Evolutionary conservation across 1,140 invertebrate genomes (phyloP).

Genomic region (Drosophila quadrilineata): DNA sequence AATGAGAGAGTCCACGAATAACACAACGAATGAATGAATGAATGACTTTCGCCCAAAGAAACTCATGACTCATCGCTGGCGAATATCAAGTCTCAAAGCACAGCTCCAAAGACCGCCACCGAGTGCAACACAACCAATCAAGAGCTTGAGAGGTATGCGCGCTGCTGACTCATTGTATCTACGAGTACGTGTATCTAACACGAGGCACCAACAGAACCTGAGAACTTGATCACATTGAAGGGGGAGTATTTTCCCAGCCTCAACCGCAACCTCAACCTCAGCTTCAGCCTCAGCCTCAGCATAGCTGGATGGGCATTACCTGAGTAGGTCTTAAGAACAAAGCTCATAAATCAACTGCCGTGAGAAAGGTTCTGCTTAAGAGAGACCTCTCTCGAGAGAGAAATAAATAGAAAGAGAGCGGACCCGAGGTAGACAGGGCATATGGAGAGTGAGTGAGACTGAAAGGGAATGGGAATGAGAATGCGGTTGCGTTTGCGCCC

Average conservation of each 20-base stretch:
- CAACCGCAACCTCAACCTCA: too few species aligned
- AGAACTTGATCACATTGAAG: too few species aligned
- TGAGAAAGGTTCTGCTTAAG: conserved; percentile 4
- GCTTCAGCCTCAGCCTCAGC: too few species aligned
- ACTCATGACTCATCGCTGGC: conserved; percentile 37
- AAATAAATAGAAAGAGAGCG: too few species aligned
- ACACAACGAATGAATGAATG: not conserved
- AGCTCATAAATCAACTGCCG: not conserved
- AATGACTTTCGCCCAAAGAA: conserved; percentile 54
- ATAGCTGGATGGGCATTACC: too few species aligned
- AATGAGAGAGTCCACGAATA: not conserved
- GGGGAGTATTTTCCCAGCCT: too few species aligned
- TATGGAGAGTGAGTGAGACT: too few species aligned
- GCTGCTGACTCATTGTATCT: conserved; percentile 26
- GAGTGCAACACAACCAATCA: conserved; percentile 7
- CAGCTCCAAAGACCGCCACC: too few species aligned
- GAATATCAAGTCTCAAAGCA: not conserved
- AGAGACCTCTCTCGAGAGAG: too few species aligned
- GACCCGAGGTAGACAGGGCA: too few species aligned
- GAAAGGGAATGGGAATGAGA: too few species aligned
- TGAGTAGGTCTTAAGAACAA: too few species aligned
- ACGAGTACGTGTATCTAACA: conserved; percentile 22
- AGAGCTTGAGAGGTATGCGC: conserved; percentile 31
- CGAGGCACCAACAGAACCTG: not conserved
- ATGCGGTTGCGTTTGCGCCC: conserved; percentile 32